Evolutionary conservation across 1,140 invertebrate species (phyloP).

Genomic region (Temnothorax nylanderi): DNA sequence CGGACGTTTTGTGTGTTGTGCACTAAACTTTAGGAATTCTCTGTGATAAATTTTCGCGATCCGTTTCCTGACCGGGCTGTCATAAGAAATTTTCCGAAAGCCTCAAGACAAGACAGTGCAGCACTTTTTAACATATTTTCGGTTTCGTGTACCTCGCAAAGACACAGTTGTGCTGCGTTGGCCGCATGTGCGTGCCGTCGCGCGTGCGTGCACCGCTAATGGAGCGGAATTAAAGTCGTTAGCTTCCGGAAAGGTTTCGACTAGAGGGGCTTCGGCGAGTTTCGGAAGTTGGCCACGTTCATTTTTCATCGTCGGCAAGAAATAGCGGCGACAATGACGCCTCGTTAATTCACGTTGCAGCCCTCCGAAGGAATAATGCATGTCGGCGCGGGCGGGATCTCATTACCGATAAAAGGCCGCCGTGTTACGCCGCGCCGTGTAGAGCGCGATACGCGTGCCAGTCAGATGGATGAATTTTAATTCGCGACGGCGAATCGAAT

Average conservation of each 20-base stretch:
- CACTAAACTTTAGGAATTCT: background rate
- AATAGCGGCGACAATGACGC: conserved; percentile 61
- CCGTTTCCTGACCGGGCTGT: background rate
- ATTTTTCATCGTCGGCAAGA: conserved; percentile 71
- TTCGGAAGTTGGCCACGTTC: conserved; percentile 53
- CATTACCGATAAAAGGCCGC: conserved; percentile 68
- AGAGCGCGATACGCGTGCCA: conserved; percentile 56
- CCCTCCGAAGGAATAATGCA: conserved; percentile 59
- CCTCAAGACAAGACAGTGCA: background rate
- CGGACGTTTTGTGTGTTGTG: background rate
- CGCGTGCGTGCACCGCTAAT: conserved; percentile 52
- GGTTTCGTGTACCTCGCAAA: background rate
- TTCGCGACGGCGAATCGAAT: conserved; percentile 61
- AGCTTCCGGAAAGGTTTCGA: conserved; percentile 70
- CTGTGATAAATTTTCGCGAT: background rate
- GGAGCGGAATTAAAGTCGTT: conserved; percentile 70
- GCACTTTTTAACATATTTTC: background rate
- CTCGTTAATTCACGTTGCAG: conserved; percentile 71
- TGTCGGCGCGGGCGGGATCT: conserved; percentile 63
- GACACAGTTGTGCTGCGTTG: background rate
- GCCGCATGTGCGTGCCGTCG: conserved; percentile 9
- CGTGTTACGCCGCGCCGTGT: conserved; percentile 54
- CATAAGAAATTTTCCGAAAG: background rate
- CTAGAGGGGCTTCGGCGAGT: conserved; percentile 9
- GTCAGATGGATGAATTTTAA: conserved; percentile 56